Base-by-base conservation (phyloP, 2,888 invertebrate genomes). In the Podotricha telesiphe region DNA sequence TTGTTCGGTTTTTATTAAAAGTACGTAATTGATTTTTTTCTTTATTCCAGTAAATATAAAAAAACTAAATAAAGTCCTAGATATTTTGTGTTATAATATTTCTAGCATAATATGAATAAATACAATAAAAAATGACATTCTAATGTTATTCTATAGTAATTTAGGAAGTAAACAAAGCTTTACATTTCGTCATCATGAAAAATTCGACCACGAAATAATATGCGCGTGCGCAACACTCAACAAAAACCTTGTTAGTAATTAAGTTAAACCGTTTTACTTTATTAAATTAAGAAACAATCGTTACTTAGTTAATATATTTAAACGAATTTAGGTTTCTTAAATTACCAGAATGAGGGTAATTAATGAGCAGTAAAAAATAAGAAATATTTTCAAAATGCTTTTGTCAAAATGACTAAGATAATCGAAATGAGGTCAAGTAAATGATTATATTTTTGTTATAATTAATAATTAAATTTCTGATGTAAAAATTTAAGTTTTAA, bases 341-440 rank as follows among this genome's bases (percentile, higher is more conserved):
- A 42, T 22, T 28, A 15, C 8, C 51, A n/a, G 13, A 50, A 50
- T 19, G 28, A 48, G 17, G 47, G 45, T 45, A 37, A 40, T 51
- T 34, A 63, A 51, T 7, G 40, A 63, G 17, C 40, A 50, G 22
- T 53, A 40, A 10, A 48, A 55, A 55, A 34, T 47, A 34, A 28
- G 28, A 28, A 53, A 28, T 28, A 28, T 53, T 53, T 53, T 34
- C 17, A 34, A 55, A 55, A 55, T 55, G 34, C 34, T 55, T 55
- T 55, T 55, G 34, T 34, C 17, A n/a, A 34, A 55, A 55, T 55
- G 53, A 55, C 28, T 53, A 53, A 55, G 53, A 55, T 55, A 53
- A 65, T 61, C 17, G 22, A 51, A 42, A 66, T 55, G 34, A 55
- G 53, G 53, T 34, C 17, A 53, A 53, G n/a, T 53, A 28, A 53